These are phyloP conservation scores for Sphaeramia orbicularis DNA, from an alignment of 2,797 vertebrate species.

Conservation along the genomic window DNA sequence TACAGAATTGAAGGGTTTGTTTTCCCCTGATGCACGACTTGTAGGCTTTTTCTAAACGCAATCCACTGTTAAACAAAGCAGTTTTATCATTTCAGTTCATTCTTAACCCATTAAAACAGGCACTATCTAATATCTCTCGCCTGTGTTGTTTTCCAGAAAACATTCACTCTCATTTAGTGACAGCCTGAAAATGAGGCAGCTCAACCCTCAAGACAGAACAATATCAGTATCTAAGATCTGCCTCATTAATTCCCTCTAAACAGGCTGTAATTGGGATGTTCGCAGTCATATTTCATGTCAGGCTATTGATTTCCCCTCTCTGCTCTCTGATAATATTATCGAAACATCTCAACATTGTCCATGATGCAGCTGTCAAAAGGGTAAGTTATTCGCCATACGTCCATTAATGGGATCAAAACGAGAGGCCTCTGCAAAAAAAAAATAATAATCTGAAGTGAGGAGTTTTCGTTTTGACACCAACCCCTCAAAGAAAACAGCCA, in stretches of 20 bases:
- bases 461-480: slow-evolving; percentile 96
- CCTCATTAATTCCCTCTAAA: slow-evolving; percentile 86
- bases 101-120: slow-evolving; percentile 14
- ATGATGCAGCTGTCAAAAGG: slow-evolving; percentile 94
- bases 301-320: slow-evolving; percentile 93
- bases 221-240: slow-evolving; percentile 80
- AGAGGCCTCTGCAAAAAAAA: slow-evolving; percentile 79
- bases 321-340: slow-evolving; percentile 94
- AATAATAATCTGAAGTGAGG: slow-evolving; percentile 96
- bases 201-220: slow-evolving; percentile 72
- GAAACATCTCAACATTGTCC: slow-evolving; percentile 91
- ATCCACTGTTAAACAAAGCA: slow-evolving; percentile 8
- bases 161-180: slow-evolving; percentile 59
- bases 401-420: slow-evolving; percentile 89
- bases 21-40: not conserved
- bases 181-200: slow-evolving; percentile 66
- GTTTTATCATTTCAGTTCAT: not conserved
- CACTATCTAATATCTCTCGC: slow-evolving; percentile 4
- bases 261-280: slow-evolving; percentile 97
- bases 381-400: slow-evolving; percentile 90
- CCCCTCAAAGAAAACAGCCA: slow-evolving; percentile 85
- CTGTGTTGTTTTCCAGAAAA: slow-evolving; percentile 29
- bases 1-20: not conserved
- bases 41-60: not conserved
- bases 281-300: slow-evolving; percentile 93